Evolutionary conservation across 2,888 invertebrate genomes (phyloP), one percentile per base, ranked within the genome.

Genomic region (Agrenia bidenticulata): DNA sequence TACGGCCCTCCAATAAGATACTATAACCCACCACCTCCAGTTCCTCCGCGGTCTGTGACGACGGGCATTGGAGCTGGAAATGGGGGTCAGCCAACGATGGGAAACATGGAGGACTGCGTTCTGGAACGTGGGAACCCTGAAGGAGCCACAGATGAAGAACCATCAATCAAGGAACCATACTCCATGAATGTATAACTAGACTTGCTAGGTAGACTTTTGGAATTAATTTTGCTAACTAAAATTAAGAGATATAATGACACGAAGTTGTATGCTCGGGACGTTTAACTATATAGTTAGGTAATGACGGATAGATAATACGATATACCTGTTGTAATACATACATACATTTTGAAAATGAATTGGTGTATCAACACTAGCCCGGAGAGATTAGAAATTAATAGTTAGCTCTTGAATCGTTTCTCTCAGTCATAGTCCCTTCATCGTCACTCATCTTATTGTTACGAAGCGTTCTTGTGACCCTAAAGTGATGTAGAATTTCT

Each of bases 111-210:
- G 5, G 71, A 71, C 61, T 71, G 71, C 56, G 69, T 67, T 41
- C 63, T 83, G 66, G 88, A 88, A 77, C 82, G 89, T 26, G 88
- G 88, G 1, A 88, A 86, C 1, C 89, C 91, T 1, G 89, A 89
- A 78, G 89, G 89, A 11, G 75, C 75, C 32, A 74, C 76, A 26
- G 74, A 74, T 56, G 73, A 76, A 57, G 74, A 74, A 54, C 67
- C 68, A n/a, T 64, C 69, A 26, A 45, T 67, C n/a, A 74, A 76
- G 59, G 73, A 74, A 51, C 69, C 74, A 11, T 73, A 74, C 61
- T 73, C 74, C 23, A 76, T 76, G 76, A 76, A 76, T 57, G 74
- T 76, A 60, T 76, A 71, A 70, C 63, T 51, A 51, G 51, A 51
- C 13, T 24, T 51, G 21, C 7, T 51, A 51, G 45, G n/a, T 45